Conservation (phyloP, 2,888 invertebrate species). For the Tetropium fuscum region DNA sequence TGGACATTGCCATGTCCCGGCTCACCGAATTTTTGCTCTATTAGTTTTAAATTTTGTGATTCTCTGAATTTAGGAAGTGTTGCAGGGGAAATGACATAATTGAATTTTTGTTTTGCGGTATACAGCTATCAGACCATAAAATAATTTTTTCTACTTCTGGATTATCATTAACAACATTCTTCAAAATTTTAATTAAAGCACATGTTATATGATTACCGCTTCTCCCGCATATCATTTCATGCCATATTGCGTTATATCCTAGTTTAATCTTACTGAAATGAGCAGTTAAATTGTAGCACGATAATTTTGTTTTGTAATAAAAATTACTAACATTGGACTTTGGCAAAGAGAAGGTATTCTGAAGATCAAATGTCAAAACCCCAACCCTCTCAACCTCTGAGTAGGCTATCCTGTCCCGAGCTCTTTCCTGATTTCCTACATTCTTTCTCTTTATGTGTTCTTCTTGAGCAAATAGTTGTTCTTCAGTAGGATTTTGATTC, state of each 20-base stretch:
- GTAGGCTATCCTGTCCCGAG: constrained; percentile 7
- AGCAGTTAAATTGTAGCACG: constrained; percentile 14
- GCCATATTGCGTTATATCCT: constrained; percentile 12
- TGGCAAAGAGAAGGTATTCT: constrained; percentile 20
- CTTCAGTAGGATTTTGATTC: constrained; percentile 4
- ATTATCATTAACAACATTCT: not conserved
- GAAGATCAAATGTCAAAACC: constrained; percentile 17
- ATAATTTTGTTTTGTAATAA: constrained; percentile 17
- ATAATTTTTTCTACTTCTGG: not conserved
- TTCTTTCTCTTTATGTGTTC: constrained; percentile 4
- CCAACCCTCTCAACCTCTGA: constrained; percentile 1
- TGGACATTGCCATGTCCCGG: constrained; percentile 40
- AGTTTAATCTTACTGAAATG: constrained; percentile 6
- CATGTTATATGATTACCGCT: not conserved
- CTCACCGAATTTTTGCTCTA: constrained; percentile 34
- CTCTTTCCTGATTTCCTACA: constrained; percentile 13
- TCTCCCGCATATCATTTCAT: constrained; percentile 5
- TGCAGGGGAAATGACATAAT: constrained; percentile 9
- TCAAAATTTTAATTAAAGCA: constrained; percentile 4
- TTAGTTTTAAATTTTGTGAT: constrained; percentile 14
- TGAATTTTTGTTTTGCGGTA: constrained; percentile 14
- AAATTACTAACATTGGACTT: constrained; percentile 15
- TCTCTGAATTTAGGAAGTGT: not conserved
- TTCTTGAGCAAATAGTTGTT: constrained; percentile 11
- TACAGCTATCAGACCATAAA: not conserved